A percentile compares a stretch with the other conserved stretches of the same genome.
Conservation (phyloP, 2,888 invertebrate genomes). For the Morinoia aosen region DNA sequence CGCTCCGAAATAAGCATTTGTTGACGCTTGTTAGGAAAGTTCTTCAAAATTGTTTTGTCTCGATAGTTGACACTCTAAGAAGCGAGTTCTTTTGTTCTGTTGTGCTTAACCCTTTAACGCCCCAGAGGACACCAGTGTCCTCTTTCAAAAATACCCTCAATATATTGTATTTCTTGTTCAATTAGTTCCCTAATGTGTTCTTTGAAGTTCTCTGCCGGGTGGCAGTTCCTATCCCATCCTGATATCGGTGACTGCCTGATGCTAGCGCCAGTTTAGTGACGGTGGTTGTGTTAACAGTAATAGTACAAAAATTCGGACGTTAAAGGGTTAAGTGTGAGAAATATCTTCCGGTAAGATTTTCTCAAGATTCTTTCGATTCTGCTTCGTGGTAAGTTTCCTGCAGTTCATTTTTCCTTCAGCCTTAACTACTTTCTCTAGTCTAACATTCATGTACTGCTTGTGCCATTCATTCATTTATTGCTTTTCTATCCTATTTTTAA, state of each 20-base stretch:
- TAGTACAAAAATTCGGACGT: too few species aligned
- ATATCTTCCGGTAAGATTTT: background rate
- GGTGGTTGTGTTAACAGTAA: too few species aligned
- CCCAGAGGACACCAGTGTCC: too few species aligned
- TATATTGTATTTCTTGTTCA: too few species aligned
- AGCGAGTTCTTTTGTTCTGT: background rate
- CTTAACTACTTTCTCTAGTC: background rate
- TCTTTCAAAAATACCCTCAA: too few species aligned
- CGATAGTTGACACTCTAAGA: background rate
- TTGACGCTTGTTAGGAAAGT: background rate
- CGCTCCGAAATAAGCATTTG: background rate
- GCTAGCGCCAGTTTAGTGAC: too few species aligned
- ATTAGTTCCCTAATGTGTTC: too few species aligned
- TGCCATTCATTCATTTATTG: slow-evolving; percentile 21
- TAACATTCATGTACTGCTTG: background rate
- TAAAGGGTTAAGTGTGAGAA: background rate
- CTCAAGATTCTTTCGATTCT: background rate
- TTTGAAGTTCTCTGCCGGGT: too few species aligned
- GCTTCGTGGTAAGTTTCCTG: background rate
- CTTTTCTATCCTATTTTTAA: slow-evolving; percentile 4
- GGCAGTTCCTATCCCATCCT: too few species aligned
- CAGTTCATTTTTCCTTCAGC: background rate
- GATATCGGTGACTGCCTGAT: too few species aligned
- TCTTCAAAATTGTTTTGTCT: background rate
- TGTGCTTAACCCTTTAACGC: too few species aligned